Percentiles rank a stretch among this genome's conserved stretches.
Conservation (phyloP, 2,113 vertebrate species). For the Girardinichthys multiradiatus region DNA sequence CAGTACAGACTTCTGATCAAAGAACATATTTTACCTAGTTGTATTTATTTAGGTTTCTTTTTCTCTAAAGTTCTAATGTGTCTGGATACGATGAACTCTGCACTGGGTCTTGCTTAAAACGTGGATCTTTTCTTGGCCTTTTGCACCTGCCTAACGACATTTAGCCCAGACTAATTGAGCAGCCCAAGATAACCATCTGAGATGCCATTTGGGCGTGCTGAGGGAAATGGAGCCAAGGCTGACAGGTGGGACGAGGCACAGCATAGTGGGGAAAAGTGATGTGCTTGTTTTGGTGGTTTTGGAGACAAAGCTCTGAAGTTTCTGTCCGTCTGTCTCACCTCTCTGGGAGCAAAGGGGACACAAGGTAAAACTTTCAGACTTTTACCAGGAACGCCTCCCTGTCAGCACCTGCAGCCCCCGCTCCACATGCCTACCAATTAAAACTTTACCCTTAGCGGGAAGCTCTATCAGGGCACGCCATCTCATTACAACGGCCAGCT, state of each 20-base stretch:
- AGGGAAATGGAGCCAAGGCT: slow-evolving; percentile 58
- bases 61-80: slow-evolving; percentile 15
- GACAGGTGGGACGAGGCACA: slow-evolving; percentile 31
- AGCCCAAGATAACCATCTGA: slow-evolving; percentile 77
- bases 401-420: slow-evolving; percentile 71
- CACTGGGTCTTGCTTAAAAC: background rate
- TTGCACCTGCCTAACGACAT: slow-evolving; percentile 81
- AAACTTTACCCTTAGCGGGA: slow-evolving; percentile 73
- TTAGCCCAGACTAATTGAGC: slow-evolving; percentile 75
- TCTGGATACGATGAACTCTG: background rate
- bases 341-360: slow-evolving; percentile 55
- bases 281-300: slow-evolving; percentile 25
- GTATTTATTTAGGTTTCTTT: background rate
- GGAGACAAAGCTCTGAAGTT: slow-evolving; percentile 30
- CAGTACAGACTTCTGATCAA: background rate
- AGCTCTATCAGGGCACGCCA: slow-evolving; percentile 74
- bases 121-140: slow-evolving; percentile 50
- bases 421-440: slow-evolving; percentile 60
- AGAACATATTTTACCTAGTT: background rate
- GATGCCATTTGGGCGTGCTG: slow-evolving; percentile 74
- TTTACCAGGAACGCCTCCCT: slow-evolving; percentile 11
- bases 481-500: slow-evolving; percentile 81
- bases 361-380: slow-evolving; percentile 44
- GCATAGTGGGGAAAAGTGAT: background rate
- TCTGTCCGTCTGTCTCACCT: slow-evolving; percentile 52